A percentile compares a stretch with the other conserved stretches of the same genome.
Evolutionary conservation across 1,140 invertebrate species (phyloP).

Genomic region (Charaxes varanes): DNA sequence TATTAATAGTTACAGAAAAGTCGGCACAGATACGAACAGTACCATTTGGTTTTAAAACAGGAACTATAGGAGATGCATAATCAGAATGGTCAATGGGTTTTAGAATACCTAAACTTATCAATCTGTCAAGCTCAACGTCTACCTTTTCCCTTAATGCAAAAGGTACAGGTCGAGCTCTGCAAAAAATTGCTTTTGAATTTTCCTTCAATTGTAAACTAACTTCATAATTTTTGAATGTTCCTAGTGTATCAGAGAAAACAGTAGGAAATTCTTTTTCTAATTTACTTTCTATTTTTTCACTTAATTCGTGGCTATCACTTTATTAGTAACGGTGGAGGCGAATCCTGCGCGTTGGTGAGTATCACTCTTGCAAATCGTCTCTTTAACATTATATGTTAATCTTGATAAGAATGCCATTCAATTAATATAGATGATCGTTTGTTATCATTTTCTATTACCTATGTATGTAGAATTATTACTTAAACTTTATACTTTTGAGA

Average conservation of each 20-base stretch:
- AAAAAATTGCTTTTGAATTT: slow-evolving; percentile 33
- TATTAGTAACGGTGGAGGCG: no score
- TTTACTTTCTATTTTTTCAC: not conserved
- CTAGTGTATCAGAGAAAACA: slow-evolving; percentile 20
- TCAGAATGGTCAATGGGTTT: slow-evolving; percentile 28
- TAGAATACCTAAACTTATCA: slow-evolving; percentile 10
- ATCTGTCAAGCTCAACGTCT: slow-evolving; percentile 23
- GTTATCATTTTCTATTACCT: no score
- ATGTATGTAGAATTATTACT: no score
- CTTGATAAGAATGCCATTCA: no score
- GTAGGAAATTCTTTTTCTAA: slow-evolving; percentile 11
- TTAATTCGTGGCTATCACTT: no score
- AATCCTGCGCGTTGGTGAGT: no score
- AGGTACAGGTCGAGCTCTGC: slow-evolving; percentile 36
- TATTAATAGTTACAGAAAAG: slow-evolving; percentile 39
- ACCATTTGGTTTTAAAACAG: slow-evolving; percentile 45
- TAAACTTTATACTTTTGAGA: no score
- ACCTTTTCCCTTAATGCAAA: slow-evolving; percentile 34
- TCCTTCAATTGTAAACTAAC: slow-evolving; percentile 26
- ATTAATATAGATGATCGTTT: no score
- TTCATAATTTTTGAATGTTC: slow-evolving; percentile 23
- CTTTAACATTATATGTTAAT: no score
- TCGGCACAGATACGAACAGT: slow-evolving; percentile 50
- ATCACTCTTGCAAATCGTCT: no score
- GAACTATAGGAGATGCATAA: slow-evolving; percentile 62